Percentiles rank a stretch among this genome's conserved stretches.
These are phyloP conservation scores for Chalcis sispes DNA, from an alignment of 2,888 invertebrate species.

Conservation along the genomic window DNA sequence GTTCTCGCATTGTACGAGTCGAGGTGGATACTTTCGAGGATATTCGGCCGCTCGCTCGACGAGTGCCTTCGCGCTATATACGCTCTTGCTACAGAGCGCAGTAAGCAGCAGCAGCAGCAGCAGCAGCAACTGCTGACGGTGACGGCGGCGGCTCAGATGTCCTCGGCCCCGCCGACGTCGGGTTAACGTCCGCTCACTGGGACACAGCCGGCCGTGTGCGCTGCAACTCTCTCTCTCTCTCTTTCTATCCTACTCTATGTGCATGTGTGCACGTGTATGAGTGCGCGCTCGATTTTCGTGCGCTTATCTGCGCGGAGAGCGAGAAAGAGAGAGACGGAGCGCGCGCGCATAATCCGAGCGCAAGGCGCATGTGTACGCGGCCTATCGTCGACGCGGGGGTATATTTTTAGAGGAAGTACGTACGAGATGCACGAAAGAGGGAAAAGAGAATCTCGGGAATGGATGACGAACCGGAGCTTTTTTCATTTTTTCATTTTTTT, in stretches of 20 bases:
- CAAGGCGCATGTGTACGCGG: not conserved
- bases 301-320: constrained; percentile 41
- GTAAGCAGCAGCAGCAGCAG: constrained; percentile 48
- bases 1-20: not conserved
- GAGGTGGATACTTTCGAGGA: constrained; percentile 24
- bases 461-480: no score
- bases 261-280: constrained; percentile 34
- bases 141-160: constrained; percentile 64
- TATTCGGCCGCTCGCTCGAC: constrained; percentile 49
- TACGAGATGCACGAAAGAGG: no score
- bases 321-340: no score
- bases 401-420: constrained; percentile 20
- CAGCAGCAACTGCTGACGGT: not conserved
- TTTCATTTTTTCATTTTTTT: no score
- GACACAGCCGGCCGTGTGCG: constrained; percentile 68
- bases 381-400: no score
- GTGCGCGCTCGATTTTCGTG: constrained; percentile 46
- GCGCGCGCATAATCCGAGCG: constrained; percentile 28
- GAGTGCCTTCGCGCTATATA: not conserved
- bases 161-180: constrained; percentile 69
- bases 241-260: not conserved
- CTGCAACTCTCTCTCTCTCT: constrained; percentile 13
- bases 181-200: constrained; percentile 76
- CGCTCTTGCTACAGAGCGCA: no score
- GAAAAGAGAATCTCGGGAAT: no score